Percentiles rank a stretch among this genome's conserved stretches.
phyloP scores from a whole-genome alignment of 1,140 invertebrate species.

The Platorchestia sp. region DNA sequence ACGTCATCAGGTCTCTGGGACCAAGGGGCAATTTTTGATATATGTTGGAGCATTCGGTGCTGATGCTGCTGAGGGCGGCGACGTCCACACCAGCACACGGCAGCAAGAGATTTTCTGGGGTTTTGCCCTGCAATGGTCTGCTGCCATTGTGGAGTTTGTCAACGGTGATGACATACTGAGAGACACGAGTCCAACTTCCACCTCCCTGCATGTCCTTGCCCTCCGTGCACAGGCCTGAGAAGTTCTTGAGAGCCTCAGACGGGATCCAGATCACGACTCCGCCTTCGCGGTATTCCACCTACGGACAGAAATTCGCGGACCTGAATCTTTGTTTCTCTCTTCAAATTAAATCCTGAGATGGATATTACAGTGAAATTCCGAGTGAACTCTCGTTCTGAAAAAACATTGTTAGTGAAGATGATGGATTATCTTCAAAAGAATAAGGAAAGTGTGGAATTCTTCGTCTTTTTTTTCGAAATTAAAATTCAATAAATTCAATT shows the following conservation, averaged over 20 bases:
- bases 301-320: not conserved
- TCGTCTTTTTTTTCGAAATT: too few relatives aligned
- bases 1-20: too few relatives aligned
- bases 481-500: too few relatives aligned
- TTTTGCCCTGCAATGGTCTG: not conserved
- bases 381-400: too few relatives aligned
- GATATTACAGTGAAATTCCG: too few relatives aligned
- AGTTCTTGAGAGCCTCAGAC: not conserved
- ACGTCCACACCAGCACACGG: not conserved
- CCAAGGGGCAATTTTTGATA: not conserved
- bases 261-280: not conserved
- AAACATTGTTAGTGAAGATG: too few relatives aligned
- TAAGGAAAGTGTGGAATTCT: too few relatives aligned
- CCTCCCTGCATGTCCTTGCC: not conserved
- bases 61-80: not conserved
- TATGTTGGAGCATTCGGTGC: not conserved
- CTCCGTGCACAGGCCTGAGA: not conserved
- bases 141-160: not conserved
- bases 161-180: not conserved
- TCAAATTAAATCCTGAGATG: too few relatives aligned
- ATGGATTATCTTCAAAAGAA: too few relatives aligned
- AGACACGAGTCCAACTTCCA: too few relatives aligned
- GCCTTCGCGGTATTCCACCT: slow-evolving; percentile 2
- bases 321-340: too few relatives aligned
- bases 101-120: not conserved